These are phyloP conservation scores for Apis cerana DNA, from an alignment of 1,140 invertebrate species.

Conservation along the genomic window DNA sequence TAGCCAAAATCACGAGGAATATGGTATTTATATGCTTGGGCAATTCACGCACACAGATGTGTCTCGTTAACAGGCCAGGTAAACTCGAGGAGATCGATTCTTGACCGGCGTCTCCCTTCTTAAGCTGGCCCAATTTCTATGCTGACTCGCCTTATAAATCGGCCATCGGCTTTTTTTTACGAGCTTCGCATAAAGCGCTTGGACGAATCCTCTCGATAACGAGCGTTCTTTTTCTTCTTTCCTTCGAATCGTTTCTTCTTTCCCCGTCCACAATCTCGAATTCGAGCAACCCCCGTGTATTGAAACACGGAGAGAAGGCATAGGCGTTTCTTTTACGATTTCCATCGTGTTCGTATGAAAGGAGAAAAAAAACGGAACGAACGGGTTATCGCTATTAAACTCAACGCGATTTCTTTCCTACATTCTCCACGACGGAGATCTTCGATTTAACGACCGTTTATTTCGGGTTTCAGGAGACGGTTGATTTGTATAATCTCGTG, in stretches of 20 bases:
- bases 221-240: constrained; percentile 16
- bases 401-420: background rate
- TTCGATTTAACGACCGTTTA: constrained; percentile 8
- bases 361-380: constrained; percentile 1
- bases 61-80: constrained; percentile 20
- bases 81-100: constrained; percentile 4
- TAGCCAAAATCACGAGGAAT: constrained; percentile 10
- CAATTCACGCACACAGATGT: constrained; percentile 15
- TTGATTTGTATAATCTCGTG: constrained; percentile 3
- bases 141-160: constrained; percentile 59
- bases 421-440: constrained; percentile 4
- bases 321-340: constrained; percentile 39
- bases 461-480: background rate
- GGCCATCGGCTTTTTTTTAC: constrained; percentile 55
- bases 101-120: constrained; percentile 16
- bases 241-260: background rate
- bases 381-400: constrained; percentile 19
- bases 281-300: constrained; percentile 12
- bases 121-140: constrained; percentile 63
- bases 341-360: constrained; percentile 25
- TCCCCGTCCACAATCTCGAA: constrained; percentile 12
- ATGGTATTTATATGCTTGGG: constrained; percentile 8
- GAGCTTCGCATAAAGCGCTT: constrained; percentile 55
- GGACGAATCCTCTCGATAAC: constrained; percentile 46
- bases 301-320: constrained; percentile 21